Evolutionary conservation across 2,797 vertebrate species (phyloP).

Genomic region (Zalophus californianus): DNA sequence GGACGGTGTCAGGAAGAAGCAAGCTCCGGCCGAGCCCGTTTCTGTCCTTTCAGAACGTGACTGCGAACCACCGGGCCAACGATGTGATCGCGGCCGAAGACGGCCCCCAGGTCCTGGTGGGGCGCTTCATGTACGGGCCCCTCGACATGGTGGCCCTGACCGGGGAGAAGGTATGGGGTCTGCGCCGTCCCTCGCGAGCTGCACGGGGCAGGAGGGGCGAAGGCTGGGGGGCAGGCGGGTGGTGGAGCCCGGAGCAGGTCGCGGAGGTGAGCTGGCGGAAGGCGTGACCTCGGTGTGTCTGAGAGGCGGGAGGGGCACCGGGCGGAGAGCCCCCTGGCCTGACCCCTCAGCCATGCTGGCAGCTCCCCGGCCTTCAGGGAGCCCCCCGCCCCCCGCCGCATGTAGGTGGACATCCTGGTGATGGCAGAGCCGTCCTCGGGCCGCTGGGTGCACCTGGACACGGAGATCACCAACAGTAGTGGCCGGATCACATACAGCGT

Average conservation of each 20-base stretch:
- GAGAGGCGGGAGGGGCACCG: accelerated
- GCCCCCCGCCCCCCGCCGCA: neutral
- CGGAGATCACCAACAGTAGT: constrained; percentile 96
- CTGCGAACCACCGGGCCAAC: constrained; percentile 97
- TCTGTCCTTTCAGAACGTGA: constrained; percentile 93
- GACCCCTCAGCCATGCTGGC: neutral
- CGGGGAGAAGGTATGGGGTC: constrained; percentile 94
- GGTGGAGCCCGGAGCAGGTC: neutral
- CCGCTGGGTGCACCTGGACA: constrained; percentile 98
- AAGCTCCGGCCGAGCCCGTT: neutral
- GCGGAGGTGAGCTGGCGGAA: neutral
- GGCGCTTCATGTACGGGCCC: constrained; percentile 99
- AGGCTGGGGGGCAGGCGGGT: accelerated
- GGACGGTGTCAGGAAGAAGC: too few species aligned
- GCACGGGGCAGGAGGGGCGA: accelerated
- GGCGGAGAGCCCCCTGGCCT: too few species aligned
- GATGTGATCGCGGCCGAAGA: constrained; percentile 96
- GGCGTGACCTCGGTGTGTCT: neutral
- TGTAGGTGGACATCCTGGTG: constrained; percentile 96
- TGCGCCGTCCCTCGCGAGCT: neutral
- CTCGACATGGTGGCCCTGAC: constrained; percentile 99
- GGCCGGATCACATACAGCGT: constrained; percentile 96
- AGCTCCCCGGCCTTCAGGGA: neutral
- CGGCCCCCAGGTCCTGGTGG: constrained; percentile 94
- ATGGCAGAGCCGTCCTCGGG: constrained; percentile 97